Percentiles rank a stretch among this genome's conserved stretches.
Conservation (phyloP, 2,888 invertebrate genomes). For the Pardosa pseudoannulata region DNA sequence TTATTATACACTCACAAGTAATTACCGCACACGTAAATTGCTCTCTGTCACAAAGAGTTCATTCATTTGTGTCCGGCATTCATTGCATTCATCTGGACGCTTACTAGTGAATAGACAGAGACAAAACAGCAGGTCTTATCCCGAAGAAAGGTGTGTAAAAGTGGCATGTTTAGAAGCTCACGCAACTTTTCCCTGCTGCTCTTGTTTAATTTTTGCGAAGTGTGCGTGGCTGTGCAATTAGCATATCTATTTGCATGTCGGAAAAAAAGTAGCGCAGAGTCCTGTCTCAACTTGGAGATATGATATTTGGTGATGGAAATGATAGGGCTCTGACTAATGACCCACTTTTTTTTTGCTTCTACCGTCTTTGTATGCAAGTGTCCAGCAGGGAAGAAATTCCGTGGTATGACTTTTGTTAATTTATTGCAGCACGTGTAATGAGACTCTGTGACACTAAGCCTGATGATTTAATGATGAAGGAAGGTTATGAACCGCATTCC, state of each 20-base stretch:
- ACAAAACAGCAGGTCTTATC: no score
- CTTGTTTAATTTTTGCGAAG: neutral
- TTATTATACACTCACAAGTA: no score
- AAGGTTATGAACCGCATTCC: no score
- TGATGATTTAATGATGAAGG: neutral
- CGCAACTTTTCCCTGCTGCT: neutral
- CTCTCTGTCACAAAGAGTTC: no score
- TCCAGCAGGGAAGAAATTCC: neutral
- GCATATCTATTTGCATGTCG: constrained; percentile 14
- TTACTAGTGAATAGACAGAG: no score
- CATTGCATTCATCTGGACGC: no score
- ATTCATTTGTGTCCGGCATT: no score
- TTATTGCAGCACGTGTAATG: neutral
- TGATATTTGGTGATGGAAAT: constrained; percentile 1
- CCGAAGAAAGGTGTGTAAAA: no score
- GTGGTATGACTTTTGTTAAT: neutral
- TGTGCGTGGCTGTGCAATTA: neutral
- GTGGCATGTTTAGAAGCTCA: neutral
- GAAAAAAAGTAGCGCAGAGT: neutral
- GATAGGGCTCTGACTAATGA: neutral
- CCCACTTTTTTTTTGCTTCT: neutral
- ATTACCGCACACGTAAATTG: no score
- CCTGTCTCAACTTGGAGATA: neutral
- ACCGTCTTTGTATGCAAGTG: neutral
- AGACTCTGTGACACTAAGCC: neutral